A percentile compares a stretch with the other conserved stretches of the same genome.
Evolutionary conservation across 2,113 vertebrate genomes (phyloP).

Genomic region (Salvelinus fontinalis): DNA sequence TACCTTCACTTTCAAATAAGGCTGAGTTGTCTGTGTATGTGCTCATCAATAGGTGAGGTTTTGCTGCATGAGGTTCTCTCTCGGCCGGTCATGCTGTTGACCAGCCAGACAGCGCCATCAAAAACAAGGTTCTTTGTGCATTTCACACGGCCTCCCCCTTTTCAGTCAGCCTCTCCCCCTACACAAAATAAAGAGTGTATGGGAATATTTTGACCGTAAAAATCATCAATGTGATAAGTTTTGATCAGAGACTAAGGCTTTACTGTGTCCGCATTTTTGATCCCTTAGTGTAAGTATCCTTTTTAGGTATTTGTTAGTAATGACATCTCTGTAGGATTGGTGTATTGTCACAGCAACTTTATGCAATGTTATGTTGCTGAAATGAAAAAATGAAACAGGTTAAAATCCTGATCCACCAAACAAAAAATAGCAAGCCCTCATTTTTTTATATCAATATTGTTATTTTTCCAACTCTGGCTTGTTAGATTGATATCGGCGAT

Average conservation of each 20-base stretch:
- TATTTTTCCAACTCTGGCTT: conserved; percentile 50
- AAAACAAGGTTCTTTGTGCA: conserved; percentile 75
- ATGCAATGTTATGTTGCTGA: conserved; percentile 32
- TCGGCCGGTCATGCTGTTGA: conserved; percentile 35
- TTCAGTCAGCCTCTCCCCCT: conserved; percentile 33
- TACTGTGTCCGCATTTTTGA: conserved; percentile 30
- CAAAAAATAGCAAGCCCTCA: conserved; percentile 41
- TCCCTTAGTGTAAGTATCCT: conserved; percentile 17
- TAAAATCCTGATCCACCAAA: conserved; percentile 37
- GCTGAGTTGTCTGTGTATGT: conserved; percentile 53
- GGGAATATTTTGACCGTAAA: conserved; percentile 44
- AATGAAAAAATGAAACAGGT: conserved; percentile 47
- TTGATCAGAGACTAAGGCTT: conserved; percentile 55
- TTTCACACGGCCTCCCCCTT: conserved; percentile 51
- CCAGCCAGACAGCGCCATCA: conserved; percentile 68
- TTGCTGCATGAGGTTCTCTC: conserved; percentile 51
- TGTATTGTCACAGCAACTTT: background rate
- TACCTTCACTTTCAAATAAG: conserved; percentile 51
- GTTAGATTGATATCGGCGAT: conserved; percentile 46
- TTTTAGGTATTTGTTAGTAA: conserved; percentile 36
- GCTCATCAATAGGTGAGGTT: conserved; percentile 58
- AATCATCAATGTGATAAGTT: conserved; percentile 28
- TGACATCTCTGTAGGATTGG: conserved; percentile 46
- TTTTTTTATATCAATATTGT: conserved; percentile 25
- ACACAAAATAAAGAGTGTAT: conserved; percentile 30